These are phyloP conservation scores for Polypterus bichir DNA, from an alignment of 2,113 vertebrate genomes.

Conservation along the genomic window DNA sequence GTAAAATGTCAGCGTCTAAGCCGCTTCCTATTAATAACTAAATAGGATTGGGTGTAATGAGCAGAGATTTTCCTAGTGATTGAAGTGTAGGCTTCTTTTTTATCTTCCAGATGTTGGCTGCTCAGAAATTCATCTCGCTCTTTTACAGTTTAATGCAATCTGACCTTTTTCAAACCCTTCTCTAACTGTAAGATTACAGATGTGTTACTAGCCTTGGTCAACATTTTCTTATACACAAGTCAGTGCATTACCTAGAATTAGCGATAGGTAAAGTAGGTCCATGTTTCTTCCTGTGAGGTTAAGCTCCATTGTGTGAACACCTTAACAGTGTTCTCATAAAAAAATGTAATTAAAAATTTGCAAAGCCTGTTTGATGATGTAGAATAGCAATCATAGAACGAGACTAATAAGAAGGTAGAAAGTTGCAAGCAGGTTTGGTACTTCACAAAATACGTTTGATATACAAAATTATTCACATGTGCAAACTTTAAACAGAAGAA, in stretches of 20 bases:
- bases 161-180: conserved; percentile 46
- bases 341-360: too few species aligned
- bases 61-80: conserved; percentile 59
- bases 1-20: conserved; percentile 58
- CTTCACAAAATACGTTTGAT: too few species aligned
- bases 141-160: conserved; percentile 33
- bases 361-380: too few species aligned
- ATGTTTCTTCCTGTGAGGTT: too few species aligned
- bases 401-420: too few species aligned
- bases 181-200: conserved; percentile 10
- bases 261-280: not conserved
- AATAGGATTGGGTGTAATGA: conserved; percentile 60
- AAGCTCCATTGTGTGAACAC: too few species aligned
- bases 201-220: not conserved
- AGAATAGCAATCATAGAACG: too few species aligned
- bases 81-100: conserved; percentile 53
- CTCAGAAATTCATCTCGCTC: conserved; percentile 49
- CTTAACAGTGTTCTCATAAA: too few species aligned
- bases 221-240: too few species aligned
- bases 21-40: conserved; percentile 61
- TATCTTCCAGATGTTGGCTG: conserved; percentile 62
- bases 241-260: not conserved
- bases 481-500: too few species aligned
- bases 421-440: too few species aligned
- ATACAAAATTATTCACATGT: too few species aligned